Evolutionary conservation across 2,888 invertebrate genomes (phyloP).

Genomic region (Leptarthrus brevirostris): DNA sequence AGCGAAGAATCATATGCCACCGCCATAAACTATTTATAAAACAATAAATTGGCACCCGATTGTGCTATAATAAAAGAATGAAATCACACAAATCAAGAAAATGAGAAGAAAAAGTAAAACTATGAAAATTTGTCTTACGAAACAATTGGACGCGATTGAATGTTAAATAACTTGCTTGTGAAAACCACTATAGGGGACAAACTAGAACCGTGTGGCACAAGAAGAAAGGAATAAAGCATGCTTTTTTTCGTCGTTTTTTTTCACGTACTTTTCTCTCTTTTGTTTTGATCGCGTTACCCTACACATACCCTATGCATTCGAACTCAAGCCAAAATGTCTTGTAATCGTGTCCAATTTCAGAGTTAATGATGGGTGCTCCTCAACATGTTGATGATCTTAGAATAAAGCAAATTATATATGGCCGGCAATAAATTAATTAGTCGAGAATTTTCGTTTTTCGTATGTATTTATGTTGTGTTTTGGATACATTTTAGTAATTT

Average conservation of each 20-base stretch:
- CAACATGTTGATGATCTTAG: background rate
- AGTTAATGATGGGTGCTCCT: conserved; percentile 45
- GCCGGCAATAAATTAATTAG: conserved; percentile 45
- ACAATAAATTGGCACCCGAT: conserved; percentile 49
- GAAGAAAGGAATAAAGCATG: background rate
- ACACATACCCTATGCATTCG: too few species aligned
- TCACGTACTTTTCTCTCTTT: background rate
- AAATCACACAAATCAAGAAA: background rate
- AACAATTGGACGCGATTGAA: conserved; percentile 5
- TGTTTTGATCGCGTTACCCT: conserved; percentile 7
- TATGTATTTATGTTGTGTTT: too few species aligned
- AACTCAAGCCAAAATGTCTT: conserved; percentile 12
- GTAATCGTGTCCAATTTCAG: conserved; percentile 35
- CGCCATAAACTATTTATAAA: conserved; percentile 49
- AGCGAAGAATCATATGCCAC: conserved; percentile 5
- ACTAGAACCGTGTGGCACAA: background rate
- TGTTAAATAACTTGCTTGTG: background rate
- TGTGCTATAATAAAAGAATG: background rate
- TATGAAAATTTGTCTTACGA: conserved; percentile 5
- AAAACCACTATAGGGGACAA: background rate
- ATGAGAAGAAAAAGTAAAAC: background rate
- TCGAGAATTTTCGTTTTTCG: conserved; percentile 27
- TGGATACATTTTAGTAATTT: background rate
- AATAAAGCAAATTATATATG: conserved; percentile 19
- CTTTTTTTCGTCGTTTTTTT: background rate